Base-by-base conservation (phyloP, 2,888 invertebrate species). In the Spodoptera littoralis region DNA sequence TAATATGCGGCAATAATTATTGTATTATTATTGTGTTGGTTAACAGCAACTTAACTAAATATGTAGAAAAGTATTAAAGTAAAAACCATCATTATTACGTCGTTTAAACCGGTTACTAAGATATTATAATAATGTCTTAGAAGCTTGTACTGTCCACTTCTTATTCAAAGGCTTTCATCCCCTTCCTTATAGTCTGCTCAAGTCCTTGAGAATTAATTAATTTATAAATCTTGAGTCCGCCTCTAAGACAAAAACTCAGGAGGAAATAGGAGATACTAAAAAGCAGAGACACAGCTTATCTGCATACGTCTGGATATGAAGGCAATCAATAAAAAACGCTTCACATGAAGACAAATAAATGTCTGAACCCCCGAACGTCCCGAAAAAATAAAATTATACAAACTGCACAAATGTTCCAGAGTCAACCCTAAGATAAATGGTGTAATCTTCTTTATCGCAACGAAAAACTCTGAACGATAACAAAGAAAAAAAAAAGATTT, bases 401-500 rank as follows among this genome's bases (percentile, higher is more conserved):
- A 82, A 82, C 78, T 80, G 78, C 82, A 82, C 81, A 85, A 88
- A 86, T 86, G 85, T 84, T 70, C 74, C 82, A 81, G 80, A 85
- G 81, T 79, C 77, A 82, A 67, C 81, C 79, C 68, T 70, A 86
- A 90, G 91, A 92, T 90, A 90, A 88, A 92, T 91, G 87, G 86
- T 73, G 87, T 90, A 92, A 92, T 92, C 90, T 88, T 81, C 84
- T 91, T 91, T 91, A 92, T 90, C 91, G 88, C 82, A 80, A 86
- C 73, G 81, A 87, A 86, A 87, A 90, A 90, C 88, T 89, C 89
- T 79, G 87, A 86, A 84, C 85, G 90, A 88, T 90, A 90, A 91
- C 88, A 91, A 88, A 90, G 87, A 61, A 73, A 78, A 76, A 88
- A 36, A 90, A 90, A 90, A 89, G 86, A 91, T 91, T 92, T 92